Evolutionary conservation across 2,888 invertebrate genomes (phyloP).

Genomic region (Agrotis clavis): DNA sequence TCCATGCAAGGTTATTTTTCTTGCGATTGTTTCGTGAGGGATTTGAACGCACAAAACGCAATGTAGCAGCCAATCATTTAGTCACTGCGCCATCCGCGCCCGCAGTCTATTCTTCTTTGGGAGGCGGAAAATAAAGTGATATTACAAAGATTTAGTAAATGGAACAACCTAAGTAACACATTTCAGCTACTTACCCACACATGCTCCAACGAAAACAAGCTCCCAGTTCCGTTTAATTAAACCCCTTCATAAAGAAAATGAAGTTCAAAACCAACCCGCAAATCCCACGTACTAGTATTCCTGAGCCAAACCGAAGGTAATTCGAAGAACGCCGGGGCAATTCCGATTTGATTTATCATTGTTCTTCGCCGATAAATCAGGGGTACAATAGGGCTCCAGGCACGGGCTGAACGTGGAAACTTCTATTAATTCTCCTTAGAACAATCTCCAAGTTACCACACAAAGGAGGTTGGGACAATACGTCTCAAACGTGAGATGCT

Average conservation of each 20-base stretch:
- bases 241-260: slow-evolving; percentile 52
- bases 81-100: too few species aligned
- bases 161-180: not conserved
- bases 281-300: slow-evolving; percentile 39
- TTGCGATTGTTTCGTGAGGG: too few species aligned
- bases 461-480: slow-evolving; percentile 88
- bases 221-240: slow-evolving; percentile 37
- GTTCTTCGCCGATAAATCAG: slow-evolving; percentile 90
- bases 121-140: not conserved
- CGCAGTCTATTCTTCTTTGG: too few species aligned
- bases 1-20: too few species aligned
- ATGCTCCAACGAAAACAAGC: not conserved
- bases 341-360: slow-evolving; percentile 90
- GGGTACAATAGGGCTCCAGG: slow-evolving; percentile 85
- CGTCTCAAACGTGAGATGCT: slow-evolving; percentile 85
- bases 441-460: slow-evolving; percentile 85
- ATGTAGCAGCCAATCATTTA: too few species aligned
- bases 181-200: not conserved
- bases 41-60: too few species aligned
- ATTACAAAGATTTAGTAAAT: not conserved
- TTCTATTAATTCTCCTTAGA: slow-evolving; percentile 90
- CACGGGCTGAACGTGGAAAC: slow-evolving; percentile 79
- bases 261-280: slow-evolving; percentile 44
- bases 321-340: slow-evolving; percentile 81
- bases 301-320: slow-evolving; percentile 62